Evolutionary conservation across 2,888 invertebrate species (phyloP).

Genomic region (Habroteleia sp.): DNA sequence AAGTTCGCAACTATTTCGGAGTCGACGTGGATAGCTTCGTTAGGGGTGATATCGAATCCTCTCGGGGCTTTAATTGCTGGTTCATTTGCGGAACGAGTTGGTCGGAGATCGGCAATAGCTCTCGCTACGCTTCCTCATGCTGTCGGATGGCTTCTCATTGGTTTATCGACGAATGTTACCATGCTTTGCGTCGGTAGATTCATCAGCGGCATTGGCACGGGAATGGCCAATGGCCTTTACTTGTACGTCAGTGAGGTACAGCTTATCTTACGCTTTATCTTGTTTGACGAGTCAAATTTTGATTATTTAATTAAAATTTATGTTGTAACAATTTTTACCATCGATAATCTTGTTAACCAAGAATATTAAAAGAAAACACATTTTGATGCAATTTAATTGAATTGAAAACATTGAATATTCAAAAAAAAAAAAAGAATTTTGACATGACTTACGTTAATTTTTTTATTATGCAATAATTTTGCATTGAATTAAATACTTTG

Average conservation of each 20-base stretch:
- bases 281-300: neutral
- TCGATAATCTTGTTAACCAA: too few species aligned
- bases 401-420: too few species aligned
- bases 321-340: too few species aligned
- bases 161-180: constrained; percentile 84
- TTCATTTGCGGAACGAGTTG: constrained; percentile 85
- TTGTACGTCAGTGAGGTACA: constrained; percentile 77
- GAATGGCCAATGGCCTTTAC: constrained; percentile 81
- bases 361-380: too few species aligned
- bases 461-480: too few species aligned
- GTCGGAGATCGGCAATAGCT: constrained; percentile 85
- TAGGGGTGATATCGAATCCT: constrained; percentile 88
- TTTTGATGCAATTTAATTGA: too few species aligned
- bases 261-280: constrained; percentile 24
- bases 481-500: too few species aligned
- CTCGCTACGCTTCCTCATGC: constrained; percentile 86
- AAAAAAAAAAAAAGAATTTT: too few species aligned
- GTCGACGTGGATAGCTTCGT: constrained; percentile 88
- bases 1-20: constrained; percentile 83
- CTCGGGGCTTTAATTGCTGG: constrained; percentile 87
- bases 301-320: constrained; percentile 28
- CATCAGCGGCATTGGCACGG: constrained; percentile 87
- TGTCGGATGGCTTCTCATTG: constrained; percentile 87
- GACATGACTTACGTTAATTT: too few species aligned
- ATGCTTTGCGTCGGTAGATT: constrained; percentile 86